Evolutionary conservation across 1,140 invertebrate genomes (phyloP), one percentile per base, ranked within the genome.

Genomic region (Pseudomyrmex sp.): DNA sequence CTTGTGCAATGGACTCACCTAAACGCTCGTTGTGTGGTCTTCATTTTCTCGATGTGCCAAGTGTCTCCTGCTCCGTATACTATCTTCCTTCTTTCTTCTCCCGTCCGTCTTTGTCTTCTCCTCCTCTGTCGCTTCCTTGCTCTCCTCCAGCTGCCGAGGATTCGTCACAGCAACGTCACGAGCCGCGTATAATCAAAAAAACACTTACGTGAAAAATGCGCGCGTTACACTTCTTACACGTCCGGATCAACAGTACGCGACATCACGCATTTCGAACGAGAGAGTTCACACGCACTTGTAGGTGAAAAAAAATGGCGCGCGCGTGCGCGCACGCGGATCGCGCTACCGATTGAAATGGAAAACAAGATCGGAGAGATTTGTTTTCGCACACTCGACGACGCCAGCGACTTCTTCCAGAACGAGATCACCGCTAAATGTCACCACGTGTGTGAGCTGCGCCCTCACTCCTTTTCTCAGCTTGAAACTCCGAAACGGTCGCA

Each of bases 1-100:
- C 8, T 63, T 79, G 62, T n/a, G 7, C 10, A 12, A 12, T 0
- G 20, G 23, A 59, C 79, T 89, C 52, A 91, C 90, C 90, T 91
- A n/a, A 86, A 76, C 7, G 90, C 88, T 59, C 89, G 84, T 50
- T 91, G 89, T 54, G 90, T 91, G 83, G 90, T 91, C 88, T 91
- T 91, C 90, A 91, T 91, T 70, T 66, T 35, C 35, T 35, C 35
- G 35, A 35, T 35, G 35, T 35, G 35, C 35, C 35, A 35, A 35
- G 35, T 35, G 35, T 35, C 35, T 35, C 35, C 35, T 35, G 35
- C 5, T 35, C 52, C 79, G 46, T 46, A 59, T 2, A 9, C 62
- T 13, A 1, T 66, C 12, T 18, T n/a, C 48, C 58, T 74, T 10
- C 59, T 26, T 9, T 50, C 62, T 65, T 4, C 23, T 44, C 18